Conservation (phyloP, 2,888 invertebrate species). For the Ectropis crepuscularia region DNA sequence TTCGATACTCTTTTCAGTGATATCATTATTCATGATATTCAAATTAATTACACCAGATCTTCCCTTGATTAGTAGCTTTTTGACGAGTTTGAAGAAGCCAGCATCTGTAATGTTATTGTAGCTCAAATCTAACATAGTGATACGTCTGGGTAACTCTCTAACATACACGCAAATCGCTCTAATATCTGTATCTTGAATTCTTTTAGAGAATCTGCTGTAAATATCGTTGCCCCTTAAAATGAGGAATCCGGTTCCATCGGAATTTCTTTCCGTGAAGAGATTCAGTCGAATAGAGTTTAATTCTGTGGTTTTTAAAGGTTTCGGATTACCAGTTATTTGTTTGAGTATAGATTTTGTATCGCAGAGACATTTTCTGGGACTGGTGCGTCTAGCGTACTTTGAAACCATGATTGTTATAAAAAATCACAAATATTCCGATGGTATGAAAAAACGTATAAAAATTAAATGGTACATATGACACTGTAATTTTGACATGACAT, state of each 20-base stretch:
- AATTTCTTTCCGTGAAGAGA: constrained; percentile 80
- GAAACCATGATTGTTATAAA: constrained; percentile 3
- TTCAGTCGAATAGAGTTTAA: constrained; percentile 65
- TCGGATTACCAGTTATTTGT: constrained; percentile 57
- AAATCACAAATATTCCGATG: too few relatives aligned
- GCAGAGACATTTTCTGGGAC: constrained; percentile 65
- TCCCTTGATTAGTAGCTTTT: constrained; percentile 70
- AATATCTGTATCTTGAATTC: constrained; percentile 79
- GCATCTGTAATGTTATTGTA: constrained; percentile 84
- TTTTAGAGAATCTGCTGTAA: constrained; percentile 67
- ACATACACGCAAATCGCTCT: constrained; percentile 78
- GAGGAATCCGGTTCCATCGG: constrained; percentile 80
- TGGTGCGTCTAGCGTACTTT: constrained; percentile 21
- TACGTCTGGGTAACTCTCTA: constrained; percentile 64
- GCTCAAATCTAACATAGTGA: constrained; percentile 80
- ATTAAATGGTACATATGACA: too few relatives aligned
- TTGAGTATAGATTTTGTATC: constrained; percentile 53
- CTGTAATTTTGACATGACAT: constrained; percentile 6
- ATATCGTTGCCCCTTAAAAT: constrained; percentile 82
- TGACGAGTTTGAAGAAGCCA: constrained; percentile 74
- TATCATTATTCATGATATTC: constrained; percentile 84
- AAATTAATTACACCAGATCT: constrained; percentile 79
- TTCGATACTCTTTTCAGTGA: constrained; percentile 72
- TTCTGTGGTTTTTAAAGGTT: constrained; percentile 50
- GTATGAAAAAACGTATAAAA: too few relatives aligned